Base-by-base conservation (phyloP, 2,888 invertebrate genomes). In the Pachycephus smyrnensis region DNA sequence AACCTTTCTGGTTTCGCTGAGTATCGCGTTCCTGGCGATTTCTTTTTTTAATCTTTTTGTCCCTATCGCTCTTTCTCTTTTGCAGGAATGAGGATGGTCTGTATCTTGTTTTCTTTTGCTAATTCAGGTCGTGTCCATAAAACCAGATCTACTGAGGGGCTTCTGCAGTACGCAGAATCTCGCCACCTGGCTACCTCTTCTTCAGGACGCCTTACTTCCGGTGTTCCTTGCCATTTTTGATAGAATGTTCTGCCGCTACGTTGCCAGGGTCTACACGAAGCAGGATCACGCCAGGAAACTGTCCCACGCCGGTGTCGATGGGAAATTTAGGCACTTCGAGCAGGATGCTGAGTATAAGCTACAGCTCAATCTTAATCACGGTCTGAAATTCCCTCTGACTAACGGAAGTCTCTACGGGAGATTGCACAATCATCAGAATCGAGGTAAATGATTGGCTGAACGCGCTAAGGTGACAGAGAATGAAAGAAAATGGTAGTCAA, bases 351-450 rank as follows among this genome's bases (percentile, higher is more conserved):
- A 92, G 80, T 89, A 92, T 86, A 91, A 90, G 81, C 85, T 91
- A 76, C 90, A 90, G 79, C 86, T 90, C 82, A 90, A 92, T 79
- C 90, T 92, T 82, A 91, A 92, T 81, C 92, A 92, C 68, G 93
- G 93, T 75, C 92, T 93, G 77, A 92, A 94, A 85, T 94, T 94
- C 88, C 94, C 94, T 11, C 92, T 94, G 81, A 94, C 94, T 32
- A 94, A 94, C 85, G 94, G 94, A 69, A 94, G 94, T 12, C 90
- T 94, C 71, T 94, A 94, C 85, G 94, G 94, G 12, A 88, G 93
- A 80, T 89, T 93, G 83, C 94, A 94, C 77, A 93, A 88, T 84
- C 90, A 90, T 80, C 90, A 89, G 81, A 90, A 87, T 80, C 86
- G 90, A 88, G 88, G 90, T 89, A 80, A 83, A 78, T 23, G 55